Conservation (phyloP, 1,140 invertebrate species). For the Pachypeltis micranthus region DNA sequence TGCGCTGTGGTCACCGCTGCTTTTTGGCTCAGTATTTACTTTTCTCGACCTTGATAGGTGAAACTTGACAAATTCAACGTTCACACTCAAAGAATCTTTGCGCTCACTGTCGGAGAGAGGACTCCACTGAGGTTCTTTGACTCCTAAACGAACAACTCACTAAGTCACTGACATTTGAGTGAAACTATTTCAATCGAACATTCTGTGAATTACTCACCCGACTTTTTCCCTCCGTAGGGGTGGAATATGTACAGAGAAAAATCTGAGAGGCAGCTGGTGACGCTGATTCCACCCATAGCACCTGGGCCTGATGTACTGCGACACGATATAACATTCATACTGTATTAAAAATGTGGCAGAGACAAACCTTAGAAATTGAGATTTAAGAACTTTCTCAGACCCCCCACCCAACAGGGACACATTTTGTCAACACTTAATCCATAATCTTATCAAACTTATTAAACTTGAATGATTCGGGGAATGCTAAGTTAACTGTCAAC, state of each 20-base stretch:
- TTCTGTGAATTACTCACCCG: constrained; percentile 37
- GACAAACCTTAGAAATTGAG: no score
- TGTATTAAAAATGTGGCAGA: no score
- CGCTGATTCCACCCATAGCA: constrained; percentile 74
- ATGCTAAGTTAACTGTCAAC: no score
- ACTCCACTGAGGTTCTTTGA: constrained; percentile 74
- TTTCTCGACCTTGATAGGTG: constrained; percentile 81
- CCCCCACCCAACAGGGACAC: no score
- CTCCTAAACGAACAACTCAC: constrained; percentile 23
- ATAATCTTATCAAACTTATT: no score
- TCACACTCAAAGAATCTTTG: constrained; percentile 89
- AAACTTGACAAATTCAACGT: constrained; percentile 95
- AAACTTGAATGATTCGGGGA: no score
- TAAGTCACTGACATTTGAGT: neutral
- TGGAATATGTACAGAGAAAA: constrained; percentile 97
- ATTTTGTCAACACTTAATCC: no score
- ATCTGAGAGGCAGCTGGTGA: constrained; percentile 87
- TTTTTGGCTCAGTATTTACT: constrained; percentile 51
- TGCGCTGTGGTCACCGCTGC: constrained; percentile 49
- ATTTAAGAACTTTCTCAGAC: no score
- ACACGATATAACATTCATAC: no score
- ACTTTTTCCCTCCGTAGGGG: constrained; percentile 86
- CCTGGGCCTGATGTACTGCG: constrained; percentile 41
- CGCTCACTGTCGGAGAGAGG: constrained; percentile 76
- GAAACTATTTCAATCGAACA: neutral